These are phyloP conservation scores for Strix aluco DNA, from an alignment of 2,113 vertebrate genomes.

Conservation along the genomic window DNA sequence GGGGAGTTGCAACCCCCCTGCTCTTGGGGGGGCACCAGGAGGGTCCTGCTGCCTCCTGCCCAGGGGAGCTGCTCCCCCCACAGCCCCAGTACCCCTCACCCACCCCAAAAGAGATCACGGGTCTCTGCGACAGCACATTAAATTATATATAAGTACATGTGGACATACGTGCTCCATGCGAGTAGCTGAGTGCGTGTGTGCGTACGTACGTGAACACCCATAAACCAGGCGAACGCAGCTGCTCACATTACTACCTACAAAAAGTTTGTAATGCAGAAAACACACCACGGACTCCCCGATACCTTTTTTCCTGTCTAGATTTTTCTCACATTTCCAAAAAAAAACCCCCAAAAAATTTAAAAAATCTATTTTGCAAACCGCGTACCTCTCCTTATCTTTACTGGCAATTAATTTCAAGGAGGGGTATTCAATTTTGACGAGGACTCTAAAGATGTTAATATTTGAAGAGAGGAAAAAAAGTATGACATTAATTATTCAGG, in stretches of 20 bases:
- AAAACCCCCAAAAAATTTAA: too few relatives aligned
- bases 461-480: not conserved
- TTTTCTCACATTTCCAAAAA: not conserved
- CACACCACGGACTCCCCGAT: rapidly evolving
- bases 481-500: not conserved
- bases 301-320: not conserved
- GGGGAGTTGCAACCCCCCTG: too few relatives aligned
- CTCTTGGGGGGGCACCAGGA: not conserved
- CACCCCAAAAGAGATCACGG: rapidly evolving
- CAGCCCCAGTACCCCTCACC: rapidly evolving
- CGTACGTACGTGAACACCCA: rapidly evolving
- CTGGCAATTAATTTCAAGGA: not conserved
- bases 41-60: not conserved
- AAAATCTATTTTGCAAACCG: not conserved
- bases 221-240: rapidly evolving
- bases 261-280: not conserved
- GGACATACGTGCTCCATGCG: rapidly evolving
- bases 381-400: not conserved
- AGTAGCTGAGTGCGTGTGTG: not conserved
- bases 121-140: not conserved
- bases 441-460: not conserved
- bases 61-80: not conserved
- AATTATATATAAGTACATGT: too few relatives aligned
- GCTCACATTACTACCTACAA: rapidly evolving
- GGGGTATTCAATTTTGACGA: not conserved